Percentiles rank a stretch among this genome's conserved stretches.
Conservation (phyloP, 2,888 invertebrate genomes). For the Drosophila percnosoma region DNA sequence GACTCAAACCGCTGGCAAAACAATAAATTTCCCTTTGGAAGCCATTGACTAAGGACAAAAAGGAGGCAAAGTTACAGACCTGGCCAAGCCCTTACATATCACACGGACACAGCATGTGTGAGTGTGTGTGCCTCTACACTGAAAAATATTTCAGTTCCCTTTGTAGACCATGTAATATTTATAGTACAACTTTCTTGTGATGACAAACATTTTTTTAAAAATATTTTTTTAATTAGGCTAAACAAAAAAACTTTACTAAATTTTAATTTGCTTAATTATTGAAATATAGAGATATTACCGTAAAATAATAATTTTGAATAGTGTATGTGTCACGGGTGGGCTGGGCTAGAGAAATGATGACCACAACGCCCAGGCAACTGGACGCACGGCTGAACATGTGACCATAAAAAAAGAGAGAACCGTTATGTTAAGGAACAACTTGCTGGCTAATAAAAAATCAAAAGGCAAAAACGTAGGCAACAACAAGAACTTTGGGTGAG, state of each 20-base stretch:
- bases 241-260: neutral
- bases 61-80: constrained; percentile 38
- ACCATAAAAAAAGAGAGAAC: constrained; percentile 60
- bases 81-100: constrained; percentile 33
- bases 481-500: constrained; percentile 30
- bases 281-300: fast-evolving
- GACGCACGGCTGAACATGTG: constrained; percentile 67
- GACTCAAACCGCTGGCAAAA: constrained; percentile 65
- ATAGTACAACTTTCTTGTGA: neutral
- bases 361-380: constrained; percentile 53
- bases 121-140: constrained; percentile 3
- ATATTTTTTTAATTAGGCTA: too few species aligned
- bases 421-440: constrained; percentile 73
- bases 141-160: neutral
- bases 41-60: constrained; percentile 40
- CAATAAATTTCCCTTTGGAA: constrained; percentile 80
- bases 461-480: constrained; percentile 39
- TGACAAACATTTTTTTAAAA: neutral
- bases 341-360: constrained; percentile 71
- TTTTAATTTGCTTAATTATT: neutral
- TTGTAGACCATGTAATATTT: neutral
- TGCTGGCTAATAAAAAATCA: constrained; percentile 68
- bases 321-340: constrained; percentile 14
- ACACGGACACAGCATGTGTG: constrained; percentile 22
- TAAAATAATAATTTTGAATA: neutral